phyloP scores from a whole-genome alignment of 2,113 vertebrate species.

The Eurystomus gularis region DNA sequence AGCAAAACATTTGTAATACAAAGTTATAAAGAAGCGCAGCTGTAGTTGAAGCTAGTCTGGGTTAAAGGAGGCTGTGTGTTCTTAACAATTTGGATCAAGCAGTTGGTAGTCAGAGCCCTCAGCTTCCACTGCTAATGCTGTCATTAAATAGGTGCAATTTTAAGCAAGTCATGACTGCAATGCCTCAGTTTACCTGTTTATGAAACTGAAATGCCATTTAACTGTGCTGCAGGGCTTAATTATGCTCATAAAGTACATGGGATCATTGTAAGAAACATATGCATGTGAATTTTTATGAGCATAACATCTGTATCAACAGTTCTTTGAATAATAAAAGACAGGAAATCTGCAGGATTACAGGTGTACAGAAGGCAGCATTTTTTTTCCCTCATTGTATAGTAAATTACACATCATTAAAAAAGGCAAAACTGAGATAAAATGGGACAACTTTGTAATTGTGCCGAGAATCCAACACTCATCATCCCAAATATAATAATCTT shows the following conservation, averaged over 20 bases:
- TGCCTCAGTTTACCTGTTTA: slow-evolving; percentile 37
- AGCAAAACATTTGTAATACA: neutral
- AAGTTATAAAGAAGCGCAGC: neutral
- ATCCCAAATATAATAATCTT: slow-evolving; percentile 18
- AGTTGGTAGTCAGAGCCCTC: neutral
- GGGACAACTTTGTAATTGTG: neutral
- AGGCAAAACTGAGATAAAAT: neutral
- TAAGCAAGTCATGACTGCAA: neutral
- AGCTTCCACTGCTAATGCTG: neutral
- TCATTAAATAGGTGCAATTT: neutral
- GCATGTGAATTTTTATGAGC: neutral
- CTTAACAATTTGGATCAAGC: neutral
- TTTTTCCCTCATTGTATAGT: neutral
- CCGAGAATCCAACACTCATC: neutral
- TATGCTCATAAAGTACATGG: neutral
- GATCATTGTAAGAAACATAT: neutral
- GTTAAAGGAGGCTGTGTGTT: neutral
- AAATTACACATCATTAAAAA: neutral
- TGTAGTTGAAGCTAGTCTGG: neutral
- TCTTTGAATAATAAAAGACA: neutral
- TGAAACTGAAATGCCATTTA: neutral
- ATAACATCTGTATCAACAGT: neutral
- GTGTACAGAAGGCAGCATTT: neutral
- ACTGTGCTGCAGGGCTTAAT: neutral
- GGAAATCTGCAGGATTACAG: neutral